These are phyloP conservation scores for Rhyacophila brunnea DNA, from an alignment of 1,140 invertebrate genomes.

Conservation along the genomic window DNA sequence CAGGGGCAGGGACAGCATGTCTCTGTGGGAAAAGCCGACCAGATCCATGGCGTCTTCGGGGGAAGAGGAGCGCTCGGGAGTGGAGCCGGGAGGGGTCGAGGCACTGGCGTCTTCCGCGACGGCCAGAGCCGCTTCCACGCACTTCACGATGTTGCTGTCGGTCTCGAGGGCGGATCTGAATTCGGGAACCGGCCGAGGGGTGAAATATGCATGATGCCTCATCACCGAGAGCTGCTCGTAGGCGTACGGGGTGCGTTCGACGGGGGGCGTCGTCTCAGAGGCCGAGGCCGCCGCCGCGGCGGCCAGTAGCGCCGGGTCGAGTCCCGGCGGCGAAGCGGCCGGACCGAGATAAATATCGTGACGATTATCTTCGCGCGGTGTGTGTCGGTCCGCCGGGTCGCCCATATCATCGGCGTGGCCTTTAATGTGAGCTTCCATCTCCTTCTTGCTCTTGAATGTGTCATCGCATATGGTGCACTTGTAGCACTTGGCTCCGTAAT, in stretches of 20 bases:
- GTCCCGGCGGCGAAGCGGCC: constrained; percentile 38
- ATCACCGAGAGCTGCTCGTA: constrained; percentile 29
- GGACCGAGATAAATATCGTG: neutral
- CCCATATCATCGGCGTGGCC: constrained; percentile 72
- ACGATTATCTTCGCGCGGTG: constrained; percentile 31
- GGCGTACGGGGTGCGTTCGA: constrained; percentile 33
- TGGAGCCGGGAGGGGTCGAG: constrained; percentile 66
- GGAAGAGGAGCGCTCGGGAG: constrained; percentile 59
- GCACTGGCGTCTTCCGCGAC: constrained; percentile 50
- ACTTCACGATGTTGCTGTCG: constrained; percentile 65
- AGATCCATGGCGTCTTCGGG: constrained; percentile 58
- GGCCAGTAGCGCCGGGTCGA: constrained; percentile 35
- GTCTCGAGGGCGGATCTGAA: constrained; percentile 46
- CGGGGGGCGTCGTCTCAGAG: constrained; percentile 19
- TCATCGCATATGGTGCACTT: constrained; percentile 88
- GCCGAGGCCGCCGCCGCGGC: constrained; percentile 43
- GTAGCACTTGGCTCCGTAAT: constrained; percentile 89
- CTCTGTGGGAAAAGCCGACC: constrained; percentile 46
- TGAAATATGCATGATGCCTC: constrained; percentile 38
- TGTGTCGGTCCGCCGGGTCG: constrained; percentile 40
- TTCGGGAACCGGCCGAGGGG: constrained; percentile 19
- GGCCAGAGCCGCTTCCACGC: constrained; percentile 69
- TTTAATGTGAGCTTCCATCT: constrained; percentile 86
- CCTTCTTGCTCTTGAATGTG: constrained; percentile 86
- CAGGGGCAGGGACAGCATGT: constrained; percentile 69